phyloP scores from a whole-genome alignment of 2,113 vertebrate genomes.

The Muntiacus reevesi region DNA sequence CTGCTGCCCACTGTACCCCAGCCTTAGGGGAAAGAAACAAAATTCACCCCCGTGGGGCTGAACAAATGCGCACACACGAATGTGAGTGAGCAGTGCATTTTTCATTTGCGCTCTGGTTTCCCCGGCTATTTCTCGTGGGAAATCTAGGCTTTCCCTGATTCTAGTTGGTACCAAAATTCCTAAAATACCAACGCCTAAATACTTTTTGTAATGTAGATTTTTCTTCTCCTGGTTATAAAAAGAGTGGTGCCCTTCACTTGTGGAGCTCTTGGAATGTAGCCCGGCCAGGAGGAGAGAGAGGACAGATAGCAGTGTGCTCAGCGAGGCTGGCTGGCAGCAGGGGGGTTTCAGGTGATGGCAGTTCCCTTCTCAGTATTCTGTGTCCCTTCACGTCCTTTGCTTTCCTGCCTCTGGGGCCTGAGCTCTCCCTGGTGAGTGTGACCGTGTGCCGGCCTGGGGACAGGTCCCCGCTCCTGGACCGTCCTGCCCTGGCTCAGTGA shows the following conservation, averaged over 20 bases:
- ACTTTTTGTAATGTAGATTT: background rate
- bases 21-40: constrained; percentile 70
- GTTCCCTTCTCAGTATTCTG: background rate
- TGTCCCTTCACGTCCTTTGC: background rate
- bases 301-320: background rate
- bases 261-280: background rate
- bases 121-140: background rate
- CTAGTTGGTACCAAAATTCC: background rate
- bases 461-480: background rate
- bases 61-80: constrained; percentile 70
- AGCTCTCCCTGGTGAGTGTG: background rate
- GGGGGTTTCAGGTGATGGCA: background rate
- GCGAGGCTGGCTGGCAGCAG: background rate
- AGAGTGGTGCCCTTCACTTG: background rate
- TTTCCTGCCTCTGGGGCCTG: background rate
- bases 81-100: constrained; percentile 70
- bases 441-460: no score
- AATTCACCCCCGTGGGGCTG: constrained; percentile 72
- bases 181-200: background rate
- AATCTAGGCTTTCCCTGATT: background rate
- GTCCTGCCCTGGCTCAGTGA: fast-evolving
- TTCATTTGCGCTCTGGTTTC: background rate
- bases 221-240: background rate
- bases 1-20: constrained; percentile 70
- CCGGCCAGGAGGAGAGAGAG: background rate